A percentile compares a stretch with the other conserved stretches of the same genome.
These are phyloP conservation scores for Paracentrotus lividus DNA, from an alignment of 53 echinoderm and acorn worm genomes.

Conservation along the genomic window DNA sequence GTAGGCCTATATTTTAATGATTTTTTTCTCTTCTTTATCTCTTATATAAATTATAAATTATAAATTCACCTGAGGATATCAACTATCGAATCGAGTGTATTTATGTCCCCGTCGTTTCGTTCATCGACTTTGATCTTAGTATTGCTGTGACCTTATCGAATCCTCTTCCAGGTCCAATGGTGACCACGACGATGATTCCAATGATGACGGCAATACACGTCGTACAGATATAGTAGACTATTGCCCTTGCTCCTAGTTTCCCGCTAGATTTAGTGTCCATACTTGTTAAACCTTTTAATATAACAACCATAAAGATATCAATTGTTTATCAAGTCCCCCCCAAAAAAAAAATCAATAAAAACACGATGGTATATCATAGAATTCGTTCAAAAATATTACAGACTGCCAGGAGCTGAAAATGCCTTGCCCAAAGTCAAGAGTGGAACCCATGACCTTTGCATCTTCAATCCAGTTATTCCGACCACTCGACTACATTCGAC, in stretches of 20 bases:
- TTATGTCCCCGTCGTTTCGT: neutral
- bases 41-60: no score
- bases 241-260: constrained; percentile 76
- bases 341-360: no score
- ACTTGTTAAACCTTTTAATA: constrained; percentile 74
- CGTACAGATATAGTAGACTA: constrained; percentile 80
- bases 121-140: neutral
- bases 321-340: no score
- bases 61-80: neutral
- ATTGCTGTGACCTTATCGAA: neutral
- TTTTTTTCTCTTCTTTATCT: no score
- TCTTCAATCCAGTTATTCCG: no score
- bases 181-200: constrained; percentile 83
- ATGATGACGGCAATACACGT: constrained; percentile 82
- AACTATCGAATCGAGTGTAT: neutral
- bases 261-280: constrained; percentile 81
- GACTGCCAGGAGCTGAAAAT: no score
- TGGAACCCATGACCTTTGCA: no score
- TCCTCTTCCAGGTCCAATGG: constrained; percentile 72
- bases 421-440: no score
- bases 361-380: no score
- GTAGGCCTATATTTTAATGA: no score
- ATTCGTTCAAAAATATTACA: no score
- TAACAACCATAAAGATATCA: neutral
- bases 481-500: no score